phyloP scores from a whole-genome alignment of 2,888 invertebrate species.

The Brachyopa scutellaris region DNA sequence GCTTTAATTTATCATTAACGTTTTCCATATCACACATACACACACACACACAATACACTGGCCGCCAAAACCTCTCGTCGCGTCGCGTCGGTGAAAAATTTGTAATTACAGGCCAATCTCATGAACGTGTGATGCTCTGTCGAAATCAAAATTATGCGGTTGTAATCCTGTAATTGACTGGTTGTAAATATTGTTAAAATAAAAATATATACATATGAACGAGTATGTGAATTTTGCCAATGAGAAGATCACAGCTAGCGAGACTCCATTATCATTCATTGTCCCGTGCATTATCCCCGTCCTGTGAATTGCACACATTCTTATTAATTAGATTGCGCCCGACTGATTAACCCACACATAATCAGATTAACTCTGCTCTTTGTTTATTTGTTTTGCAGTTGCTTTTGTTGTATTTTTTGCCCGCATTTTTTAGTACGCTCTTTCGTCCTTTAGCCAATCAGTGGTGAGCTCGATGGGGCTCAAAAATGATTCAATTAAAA shows the following conservation, averaged over 20 bases:
- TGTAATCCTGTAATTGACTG: constrained; percentile 61
- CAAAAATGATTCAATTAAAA: constrained; percentile 70
- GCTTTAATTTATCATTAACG: constrained; percentile 39
- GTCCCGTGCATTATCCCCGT: constrained; percentile 55
- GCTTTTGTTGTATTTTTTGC: neutral
- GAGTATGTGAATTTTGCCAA: neutral
- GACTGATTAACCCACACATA: constrained; percentile 66
- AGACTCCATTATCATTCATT: constrained; percentile 60
- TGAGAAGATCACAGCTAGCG: constrained; percentile 2
- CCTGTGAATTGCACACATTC: constrained; percentile 66
- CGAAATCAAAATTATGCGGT: constrained; percentile 55
- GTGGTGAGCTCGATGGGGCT: constrained; percentile 49
- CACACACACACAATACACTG: too few species aligned
- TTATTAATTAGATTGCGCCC: constrained; percentile 70
- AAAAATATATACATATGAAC: neutral
- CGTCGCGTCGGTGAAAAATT: neutral
- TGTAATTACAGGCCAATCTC: constrained; percentile 38
- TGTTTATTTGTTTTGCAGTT: constrained; percentile 62
- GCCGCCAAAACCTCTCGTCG: too few species aligned
- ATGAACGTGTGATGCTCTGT: neutral
- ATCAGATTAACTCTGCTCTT: constrained; percentile 66
- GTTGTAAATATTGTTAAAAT: constrained; percentile 44
- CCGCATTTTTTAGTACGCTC: too few species aligned
- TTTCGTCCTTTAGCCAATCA: constrained; percentile 48
- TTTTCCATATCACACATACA: constrained; percentile 5